Percentiles rank a stretch among this genome's conserved stretches.
Evolutionary conservation across 1,140 invertebrate species (phyloP).

Genomic region (Cotesia glomerata): DNA sequence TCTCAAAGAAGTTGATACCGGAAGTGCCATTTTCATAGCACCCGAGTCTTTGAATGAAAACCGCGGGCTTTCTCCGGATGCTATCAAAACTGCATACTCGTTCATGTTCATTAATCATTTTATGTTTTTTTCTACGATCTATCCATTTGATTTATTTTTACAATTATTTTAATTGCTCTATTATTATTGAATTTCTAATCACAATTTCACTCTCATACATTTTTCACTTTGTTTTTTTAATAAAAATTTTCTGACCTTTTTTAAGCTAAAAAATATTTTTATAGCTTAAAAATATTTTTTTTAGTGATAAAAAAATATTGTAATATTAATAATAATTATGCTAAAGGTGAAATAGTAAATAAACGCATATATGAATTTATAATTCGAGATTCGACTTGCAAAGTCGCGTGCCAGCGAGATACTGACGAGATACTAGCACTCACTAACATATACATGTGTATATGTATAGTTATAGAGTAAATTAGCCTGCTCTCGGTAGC

Average conservation of each 20-base stretch:
- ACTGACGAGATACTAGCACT: neutral
- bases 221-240: neutral
- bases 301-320: too few species aligned
- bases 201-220: neutral
- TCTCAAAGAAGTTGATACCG: conserved; percentile 49
- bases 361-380: neutral
- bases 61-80: conserved; percentile 45
- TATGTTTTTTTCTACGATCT: conserved; percentile 21
- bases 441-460: neutral
- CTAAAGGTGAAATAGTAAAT: neutral
- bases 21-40: conserved; percentile 53
- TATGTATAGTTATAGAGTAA: neutral
- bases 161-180: too few species aligned
- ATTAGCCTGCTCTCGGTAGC: neutral
- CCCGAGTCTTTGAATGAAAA: conserved; percentile 54
- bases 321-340: neutral
- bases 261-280: too few species aligned
- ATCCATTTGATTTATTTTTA: neutral
- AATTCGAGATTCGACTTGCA: neutral
- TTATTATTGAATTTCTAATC: neutral
- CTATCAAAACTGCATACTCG: conserved; percentile 50
- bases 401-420: conserved; percentile 9
- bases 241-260: too few species aligned
- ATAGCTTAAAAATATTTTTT: too few species aligned
- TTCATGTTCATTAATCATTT: conserved; percentile 40